Base-by-base conservation (phyloP, 2,797 vertebrate genomes). In the Distichodus sexfasciatus region DNA sequence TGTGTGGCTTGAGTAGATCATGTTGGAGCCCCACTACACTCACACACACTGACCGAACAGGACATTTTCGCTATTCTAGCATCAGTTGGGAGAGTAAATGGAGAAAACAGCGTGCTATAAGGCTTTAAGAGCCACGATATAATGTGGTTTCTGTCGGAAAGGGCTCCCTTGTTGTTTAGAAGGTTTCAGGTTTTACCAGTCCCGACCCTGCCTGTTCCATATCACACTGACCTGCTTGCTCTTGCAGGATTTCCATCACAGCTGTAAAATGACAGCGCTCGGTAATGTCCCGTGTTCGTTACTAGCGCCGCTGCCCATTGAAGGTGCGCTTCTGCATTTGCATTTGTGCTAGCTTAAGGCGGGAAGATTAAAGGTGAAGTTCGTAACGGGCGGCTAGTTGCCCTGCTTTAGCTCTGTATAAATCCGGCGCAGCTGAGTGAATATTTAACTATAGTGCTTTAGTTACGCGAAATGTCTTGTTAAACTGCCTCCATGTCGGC, bases 1-100 rank as follows among this genome's bases (percentile, higher is more conserved):
- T 89, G 86, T 88, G 83, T 87, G 85, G 86, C 89, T n/a, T 91
- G 87, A 88, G 90, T 88, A 90, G 89, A n/a, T n/a, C 81, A 83
- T 77, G 61, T 71, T 81, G 71, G 76, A 69, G 66, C 65, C 44
- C 46, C 63, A 67, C 44, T 33, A 15, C 61, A 53, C 21, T 14
- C 55, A 38, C 9, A 35, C 33, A 24, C 19, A 38, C 33, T 28
- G 35, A 44, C 43, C 43, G 29, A 76, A 55, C 48, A 71, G 47
- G 58, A 51, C 63, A 65, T 47, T 36, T 21, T 55, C 51, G 33
- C 73, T 72, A 21, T 54, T 66, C 17, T 66, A 66, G 31, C 47
- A 28, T 68, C 71, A 71, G 63, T 69, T 73, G 38, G 59, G 53
- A 55, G 9, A 44, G 19, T 60, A 69, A 33, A 54, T 35, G 24